Conservation (phyloP, 2,888 invertebrate genomes). For the Willowsia nigromaculata region DNA sequence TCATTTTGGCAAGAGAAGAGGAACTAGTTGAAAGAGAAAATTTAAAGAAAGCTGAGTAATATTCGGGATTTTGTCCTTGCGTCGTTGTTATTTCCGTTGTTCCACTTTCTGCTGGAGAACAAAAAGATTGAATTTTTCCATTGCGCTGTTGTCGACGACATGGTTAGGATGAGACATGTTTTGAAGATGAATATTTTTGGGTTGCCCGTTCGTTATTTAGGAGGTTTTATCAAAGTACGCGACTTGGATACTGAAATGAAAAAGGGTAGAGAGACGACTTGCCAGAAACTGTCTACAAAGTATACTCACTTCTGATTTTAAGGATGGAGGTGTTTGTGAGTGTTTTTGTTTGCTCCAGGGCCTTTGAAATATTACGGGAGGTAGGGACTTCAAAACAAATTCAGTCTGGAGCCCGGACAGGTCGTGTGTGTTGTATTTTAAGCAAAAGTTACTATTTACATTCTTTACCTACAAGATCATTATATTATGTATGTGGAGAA, state of each 20-base stretch:
- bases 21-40: background rate
- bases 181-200: conserved; percentile 31
- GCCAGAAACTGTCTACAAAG: background rate
- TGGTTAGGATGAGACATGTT: conserved; percentile 11
- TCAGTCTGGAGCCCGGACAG: background rate
- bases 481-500: no score
- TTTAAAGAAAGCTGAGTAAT: background rate
- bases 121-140: conserved; percentile 50
- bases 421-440: background rate
- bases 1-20: background rate
- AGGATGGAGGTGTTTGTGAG: background rate
- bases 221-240: conserved; percentile 44
- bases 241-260: conserved; percentile 40
- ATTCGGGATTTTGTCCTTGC: background rate
- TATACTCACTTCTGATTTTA: background rate
- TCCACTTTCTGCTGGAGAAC: background rate
- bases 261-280: background rate
- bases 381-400: background rate
- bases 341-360: conserved; percentile 16
- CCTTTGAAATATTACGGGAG: background rate
- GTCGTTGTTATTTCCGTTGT: background rate
- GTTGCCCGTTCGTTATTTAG: conserved; percentile 28
- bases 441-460: no score
- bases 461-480: no score
- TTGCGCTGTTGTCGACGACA: conserved; percentile 5